Evolutionary conservation across 1,140 invertebrate species (phyloP).

Genomic region (Scaptodrosophila lebanonensis): DNA sequence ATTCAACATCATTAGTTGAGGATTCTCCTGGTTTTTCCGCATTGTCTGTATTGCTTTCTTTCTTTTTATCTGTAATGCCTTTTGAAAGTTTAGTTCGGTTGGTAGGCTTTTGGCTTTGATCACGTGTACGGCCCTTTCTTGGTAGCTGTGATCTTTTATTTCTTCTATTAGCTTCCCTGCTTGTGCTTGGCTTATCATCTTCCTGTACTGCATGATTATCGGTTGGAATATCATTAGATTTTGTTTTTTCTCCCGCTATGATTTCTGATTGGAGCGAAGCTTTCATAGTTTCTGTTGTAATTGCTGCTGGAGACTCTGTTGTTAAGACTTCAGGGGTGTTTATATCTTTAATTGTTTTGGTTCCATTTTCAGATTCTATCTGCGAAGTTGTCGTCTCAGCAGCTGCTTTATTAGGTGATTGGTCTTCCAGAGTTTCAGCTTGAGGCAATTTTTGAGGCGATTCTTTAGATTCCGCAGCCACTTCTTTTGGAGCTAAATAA

Average conservation of each 20-base stretch:
- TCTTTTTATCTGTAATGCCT: not conserved
- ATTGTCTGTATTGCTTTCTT: not conserved
- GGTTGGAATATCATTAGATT: not conserved
- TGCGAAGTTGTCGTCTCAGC: not conserved
- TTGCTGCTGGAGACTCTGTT: not conserved
- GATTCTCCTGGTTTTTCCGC: not conserved
- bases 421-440: not conserved
- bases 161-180: constrained; percentile 29
- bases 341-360: not conserved
- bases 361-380: not conserved
- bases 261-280: no score
- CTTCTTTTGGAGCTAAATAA: constrained; percentile 39
- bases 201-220: not conserved
- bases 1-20: no score
- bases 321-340: not conserved
- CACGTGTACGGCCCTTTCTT: constrained; percentile 29
- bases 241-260: not conserved
- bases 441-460: no score
- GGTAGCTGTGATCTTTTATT: constrained; percentile 33
- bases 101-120: constrained; percentile 48
- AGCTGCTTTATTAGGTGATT: not conserved
- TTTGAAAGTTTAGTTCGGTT: constrained; percentile 16
- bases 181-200: constrained; percentile 44
- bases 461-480: not conserved
- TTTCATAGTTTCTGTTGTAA: not conserved